phyloP scores from a whole-genome alignment of 2,113 vertebrate species.

The Oncorhynchus nerka region DNA sequence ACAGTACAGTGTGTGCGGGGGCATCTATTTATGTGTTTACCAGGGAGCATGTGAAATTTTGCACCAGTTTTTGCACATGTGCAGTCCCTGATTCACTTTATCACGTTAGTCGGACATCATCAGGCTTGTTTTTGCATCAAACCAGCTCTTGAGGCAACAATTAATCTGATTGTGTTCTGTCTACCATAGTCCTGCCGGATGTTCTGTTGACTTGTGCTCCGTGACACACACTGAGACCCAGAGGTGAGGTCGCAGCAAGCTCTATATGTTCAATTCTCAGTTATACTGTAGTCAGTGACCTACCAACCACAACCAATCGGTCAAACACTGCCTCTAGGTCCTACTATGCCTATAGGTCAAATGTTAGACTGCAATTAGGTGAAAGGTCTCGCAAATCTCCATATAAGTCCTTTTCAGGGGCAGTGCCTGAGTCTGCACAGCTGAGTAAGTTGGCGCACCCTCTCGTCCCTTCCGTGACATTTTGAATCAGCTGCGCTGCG shows the following conservation, averaged over 20 bases:
- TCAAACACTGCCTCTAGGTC: background rate
- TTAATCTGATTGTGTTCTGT: too few species aligned
- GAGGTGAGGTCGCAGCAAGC: too few species aligned
- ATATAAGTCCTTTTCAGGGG: background rate
- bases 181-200: too few species aligned
- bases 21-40: background rate
- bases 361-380: background rate
- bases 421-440: background rate
- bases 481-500: constrained; percentile 47
- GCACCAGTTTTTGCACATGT: background rate
- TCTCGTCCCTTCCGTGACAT: constrained; percentile 48
- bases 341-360: background rate
- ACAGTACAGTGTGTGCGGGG: background rate
- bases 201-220: too few species aligned
- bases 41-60: background rate
- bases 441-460: constrained; percentile 5
- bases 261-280: too few species aligned
- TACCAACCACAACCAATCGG: background rate
- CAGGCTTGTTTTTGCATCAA: background rate
- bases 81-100: background rate
- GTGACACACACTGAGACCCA: too few species aligned
- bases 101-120: background rate
- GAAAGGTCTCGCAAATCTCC: background rate
- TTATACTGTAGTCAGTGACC: background rate
- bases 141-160: background rate